Evolutionary conservation across 92 coral and sea anemone genomes (phyloP).

Genomic region (Phenganax marumi): DNA sequence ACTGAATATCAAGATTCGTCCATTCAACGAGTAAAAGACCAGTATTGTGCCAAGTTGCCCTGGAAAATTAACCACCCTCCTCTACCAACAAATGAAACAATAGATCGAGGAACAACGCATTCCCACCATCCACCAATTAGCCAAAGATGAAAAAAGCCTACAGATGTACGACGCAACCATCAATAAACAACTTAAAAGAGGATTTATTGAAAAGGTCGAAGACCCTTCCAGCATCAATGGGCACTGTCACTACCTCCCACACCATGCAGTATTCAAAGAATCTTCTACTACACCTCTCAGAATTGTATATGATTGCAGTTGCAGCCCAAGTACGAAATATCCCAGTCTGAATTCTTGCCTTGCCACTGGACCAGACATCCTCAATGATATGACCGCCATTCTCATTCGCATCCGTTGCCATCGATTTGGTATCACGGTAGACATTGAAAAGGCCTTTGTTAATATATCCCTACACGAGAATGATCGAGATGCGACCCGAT

Average conservation of each 20-base stretch:
- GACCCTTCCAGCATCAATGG: conserved; percentile 18
- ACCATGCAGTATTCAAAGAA: conserved; percentile 53
- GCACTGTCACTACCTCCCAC: conserved; percentile 52
- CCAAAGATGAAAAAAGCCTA: conserved; percentile 28
- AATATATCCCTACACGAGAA: conserved; percentile 42
- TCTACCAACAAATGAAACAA: neutral
- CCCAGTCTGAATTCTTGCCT: conserved; percentile 55
- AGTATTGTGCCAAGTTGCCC: conserved; percentile 11
- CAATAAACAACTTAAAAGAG: conserved; percentile 18
- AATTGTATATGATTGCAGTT: conserved; percentile 54
- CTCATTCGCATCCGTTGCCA: conserved; percentile 52
- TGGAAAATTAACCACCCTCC: neutral
- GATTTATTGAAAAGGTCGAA: conserved; percentile 55
- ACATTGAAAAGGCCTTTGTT: conserved; percentile 57
- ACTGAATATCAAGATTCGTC: conserved; percentile 25
- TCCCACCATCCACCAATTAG: conserved; percentile 40
- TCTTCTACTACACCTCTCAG: conserved; percentile 54
- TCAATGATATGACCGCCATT: conserved; percentile 49
- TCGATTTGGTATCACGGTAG: conserved; percentile 41
- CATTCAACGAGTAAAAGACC: conserved; percentile 4
- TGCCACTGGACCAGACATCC: conserved; percentile 35
- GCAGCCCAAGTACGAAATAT: neutral
- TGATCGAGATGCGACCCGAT: conserved; percentile 59
- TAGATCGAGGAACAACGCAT: conserved; percentile 27
- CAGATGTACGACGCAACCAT: conserved; percentile 38